Evolutionary conservation across 2,888 invertebrate species (phyloP).

Genomic region (Pelosia muscerda): DNA sequence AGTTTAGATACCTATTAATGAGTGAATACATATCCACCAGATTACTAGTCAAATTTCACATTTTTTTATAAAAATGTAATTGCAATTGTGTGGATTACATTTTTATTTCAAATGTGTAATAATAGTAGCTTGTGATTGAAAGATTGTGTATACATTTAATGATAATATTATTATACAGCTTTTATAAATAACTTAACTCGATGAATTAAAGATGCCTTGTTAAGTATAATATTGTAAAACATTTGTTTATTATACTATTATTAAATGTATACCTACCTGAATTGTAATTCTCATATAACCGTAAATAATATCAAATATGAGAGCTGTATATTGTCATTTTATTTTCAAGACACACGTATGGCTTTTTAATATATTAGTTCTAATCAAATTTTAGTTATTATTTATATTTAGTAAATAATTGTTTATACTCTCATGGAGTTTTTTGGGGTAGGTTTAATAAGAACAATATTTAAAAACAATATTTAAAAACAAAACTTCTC

Average conservation of each 20-base stretch:
- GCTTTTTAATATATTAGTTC: constrained; percentile 49
- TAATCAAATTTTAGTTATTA: constrained; percentile 54
- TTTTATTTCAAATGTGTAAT: constrained; percentile 43
- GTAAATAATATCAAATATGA: constrained; percentile 39
- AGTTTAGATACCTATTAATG: constrained; percentile 53
- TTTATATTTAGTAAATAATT: constrained; percentile 62
- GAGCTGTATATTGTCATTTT: constrained; percentile 40
- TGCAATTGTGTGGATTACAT: constrained; percentile 23
- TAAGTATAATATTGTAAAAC: not conserved
- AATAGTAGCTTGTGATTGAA: constrained; percentile 53
- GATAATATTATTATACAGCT: constrained; percentile 21
- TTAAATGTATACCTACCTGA: constrained; percentile 47
- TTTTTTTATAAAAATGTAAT: constrained; percentile 46
- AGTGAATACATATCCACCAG: constrained; percentile 77
- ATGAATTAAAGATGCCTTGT: constrained; percentile 14
- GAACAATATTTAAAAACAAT: not conserved
- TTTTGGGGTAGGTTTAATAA: constrained; percentile 26
- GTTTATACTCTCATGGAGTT: constrained; percentile 56
- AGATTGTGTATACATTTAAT: constrained; percentile 51
- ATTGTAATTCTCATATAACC: constrained; percentile 42
- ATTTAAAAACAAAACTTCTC: not conserved
- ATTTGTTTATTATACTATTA: not conserved
- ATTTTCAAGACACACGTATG: constrained; percentile 43
- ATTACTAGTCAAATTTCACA: constrained; percentile 63
- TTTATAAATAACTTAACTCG: not conserved